Evolutionary conservation across 2,888 invertebrate genomes (phyloP).

Genomic region (Stomorhina lunata): DNA sequence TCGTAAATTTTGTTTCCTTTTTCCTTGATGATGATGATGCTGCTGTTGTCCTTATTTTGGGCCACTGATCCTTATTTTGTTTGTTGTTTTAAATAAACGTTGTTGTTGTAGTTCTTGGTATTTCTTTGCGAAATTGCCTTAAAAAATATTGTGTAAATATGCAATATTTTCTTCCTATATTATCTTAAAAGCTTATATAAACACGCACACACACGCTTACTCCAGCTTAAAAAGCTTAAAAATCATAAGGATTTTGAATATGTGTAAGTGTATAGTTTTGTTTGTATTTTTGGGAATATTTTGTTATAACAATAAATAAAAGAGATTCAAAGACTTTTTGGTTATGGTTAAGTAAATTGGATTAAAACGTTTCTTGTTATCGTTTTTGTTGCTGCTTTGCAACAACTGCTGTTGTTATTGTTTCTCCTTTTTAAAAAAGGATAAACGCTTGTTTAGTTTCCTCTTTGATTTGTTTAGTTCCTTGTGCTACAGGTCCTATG

Average conservation of each 20-base stretch:
- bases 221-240: neutral
- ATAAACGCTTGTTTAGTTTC: neutral
- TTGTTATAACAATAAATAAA: neutral
- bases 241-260: neutral
- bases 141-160: constrained; percentile 27
- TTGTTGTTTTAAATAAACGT: neutral
- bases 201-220: neutral
- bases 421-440: neutral
- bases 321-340: neutral
- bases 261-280: neutral
- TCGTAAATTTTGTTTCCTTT: neutral
- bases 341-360: constrained; percentile 32
- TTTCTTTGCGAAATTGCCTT: constrained; percentile 2
- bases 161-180: constrained; percentile 13
- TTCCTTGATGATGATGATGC: too few relatives aligned
- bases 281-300: neutral
- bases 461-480: neutral
- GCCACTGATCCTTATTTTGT: neutral
- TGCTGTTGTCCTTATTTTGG: neutral
- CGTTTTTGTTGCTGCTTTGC: neutral
- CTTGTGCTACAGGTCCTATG: neutral
- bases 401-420: too few relatives aligned
- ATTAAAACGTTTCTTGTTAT: constrained; percentile 22
- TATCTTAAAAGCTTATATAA: too few relatives aligned
- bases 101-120: too few relatives aligned